Conservation (phyloP, 2,888 invertebrate genomes). For the Eristalis tenax region DNA sequence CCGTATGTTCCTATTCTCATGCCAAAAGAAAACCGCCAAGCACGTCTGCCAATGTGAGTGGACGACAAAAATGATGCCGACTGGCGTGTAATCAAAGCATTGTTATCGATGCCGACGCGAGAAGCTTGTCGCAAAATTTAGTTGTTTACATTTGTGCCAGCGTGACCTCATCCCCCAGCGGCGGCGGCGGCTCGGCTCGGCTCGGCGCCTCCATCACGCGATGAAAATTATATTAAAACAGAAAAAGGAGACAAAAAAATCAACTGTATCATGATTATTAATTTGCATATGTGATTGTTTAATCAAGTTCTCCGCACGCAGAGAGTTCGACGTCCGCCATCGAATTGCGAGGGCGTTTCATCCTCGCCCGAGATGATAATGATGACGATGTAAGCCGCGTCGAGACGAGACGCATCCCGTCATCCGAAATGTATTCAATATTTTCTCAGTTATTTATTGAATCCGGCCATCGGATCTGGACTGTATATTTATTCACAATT, state of each 20-base stretch:
- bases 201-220: neutral
- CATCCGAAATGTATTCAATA: constrained; percentile 47
- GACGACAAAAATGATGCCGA: neutral
- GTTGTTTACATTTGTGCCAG: constrained; percentile 2
- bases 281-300: constrained; percentile 79
- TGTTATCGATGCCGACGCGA: constrained; percentile 11
- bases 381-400: constrained; percentile 39
- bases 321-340: constrained; percentile 33
- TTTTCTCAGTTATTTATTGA: constrained; percentile 51
- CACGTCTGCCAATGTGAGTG: neutral
- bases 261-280: constrained; percentile 76
- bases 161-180: neutral
- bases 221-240: constrained; percentile 22
- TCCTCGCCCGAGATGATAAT: neutral
- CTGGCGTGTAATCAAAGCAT: constrained; percentile 22
- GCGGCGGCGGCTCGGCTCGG: too few relatives aligned
- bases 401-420: constrained; percentile 9
- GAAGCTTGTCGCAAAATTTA: neutral
- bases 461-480: constrained; percentile 19
- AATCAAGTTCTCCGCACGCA: constrained; percentile 70
- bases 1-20: neutral
- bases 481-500: constrained; percentile 27
- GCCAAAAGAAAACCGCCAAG: neutral
- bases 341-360: neutral
- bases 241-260: constrained; percentile 21